Conservation (phyloP, 2,113 vertebrate species). For the Anarrhichthys ocellatus region DNA sequence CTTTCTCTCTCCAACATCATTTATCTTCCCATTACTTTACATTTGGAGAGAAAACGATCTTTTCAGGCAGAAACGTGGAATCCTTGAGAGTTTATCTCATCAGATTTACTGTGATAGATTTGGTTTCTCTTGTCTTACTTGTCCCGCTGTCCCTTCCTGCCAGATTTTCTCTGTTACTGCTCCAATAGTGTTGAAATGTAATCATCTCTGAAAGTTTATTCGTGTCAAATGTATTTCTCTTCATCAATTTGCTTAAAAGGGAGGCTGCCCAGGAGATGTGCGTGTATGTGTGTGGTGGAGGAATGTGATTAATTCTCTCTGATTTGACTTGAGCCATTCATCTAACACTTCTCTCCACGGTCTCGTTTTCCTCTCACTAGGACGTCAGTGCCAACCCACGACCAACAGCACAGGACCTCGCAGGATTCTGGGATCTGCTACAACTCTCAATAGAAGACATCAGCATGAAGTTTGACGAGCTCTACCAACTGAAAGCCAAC, state of each 20-base stretch:
- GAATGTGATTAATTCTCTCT: slow-evolving; percentile 9
- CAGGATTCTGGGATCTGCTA: slow-evolving; percentile 98
- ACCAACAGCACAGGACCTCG: slow-evolving; percentile 96
- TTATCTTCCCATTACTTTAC: neutral
- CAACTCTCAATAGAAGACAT: slow-evolving; percentile 99
- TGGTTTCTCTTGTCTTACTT: neutral
- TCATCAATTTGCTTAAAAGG: slow-evolving; percentile 20
- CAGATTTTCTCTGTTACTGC: neutral
- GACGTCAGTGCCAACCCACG: slow-evolving; percentile 91
- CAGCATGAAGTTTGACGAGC: slow-evolving; percentile 99
- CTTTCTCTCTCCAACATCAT: neutral
- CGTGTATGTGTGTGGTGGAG: neutral
- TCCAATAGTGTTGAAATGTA: slow-evolving; percentile 15
- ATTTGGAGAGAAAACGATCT: neutral
- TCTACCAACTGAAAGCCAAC: slow-evolving; percentile 96
- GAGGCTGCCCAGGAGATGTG: neutral
- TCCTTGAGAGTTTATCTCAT: neutral
- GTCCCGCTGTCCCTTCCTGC: neutral
- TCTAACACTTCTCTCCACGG: neutral
- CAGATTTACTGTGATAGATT: neutral
- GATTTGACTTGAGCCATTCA: slow-evolving; percentile 19
- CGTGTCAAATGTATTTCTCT: slow-evolving; percentile 4
- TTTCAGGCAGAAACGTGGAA: slow-evolving; percentile 3
- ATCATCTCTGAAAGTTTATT: slow-evolving; percentile 8
- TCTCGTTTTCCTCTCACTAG: slow-evolving; percentile 70